Percentiles rank a stretch among this genome's conserved stretches.
phyloP scores from a whole-genome alignment of 2,113 vertebrate genomes.

The Lipophrys pholis region DNA sequence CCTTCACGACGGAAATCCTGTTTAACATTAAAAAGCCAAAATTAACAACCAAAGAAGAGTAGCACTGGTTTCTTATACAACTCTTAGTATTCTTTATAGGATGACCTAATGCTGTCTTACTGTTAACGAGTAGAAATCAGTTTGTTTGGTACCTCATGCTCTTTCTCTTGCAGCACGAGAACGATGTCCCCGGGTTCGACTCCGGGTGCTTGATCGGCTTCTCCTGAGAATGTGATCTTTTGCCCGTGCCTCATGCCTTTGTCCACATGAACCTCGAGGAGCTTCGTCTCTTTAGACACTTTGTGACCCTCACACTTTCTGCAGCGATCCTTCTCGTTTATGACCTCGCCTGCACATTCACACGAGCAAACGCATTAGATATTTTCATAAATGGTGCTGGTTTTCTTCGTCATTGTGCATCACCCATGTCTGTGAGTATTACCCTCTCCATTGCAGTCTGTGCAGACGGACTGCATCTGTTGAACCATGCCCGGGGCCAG shows the following conservation, averaged over 20 bases:
- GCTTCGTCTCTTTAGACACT: slow-evolving; percentile 98
- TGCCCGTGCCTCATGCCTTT: slow-evolving; percentile 99
- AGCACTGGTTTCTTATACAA: not conserved
- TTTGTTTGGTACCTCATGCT: slow-evolving; percentile 89
- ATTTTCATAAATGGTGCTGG: not conserved
- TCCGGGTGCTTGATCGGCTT: slow-evolving; percentile 97
- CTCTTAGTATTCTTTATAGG: not conserved
- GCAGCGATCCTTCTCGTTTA: slow-evolving; percentile 98
- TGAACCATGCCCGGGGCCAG: slow-evolving; percentile 99
- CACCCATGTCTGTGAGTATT: slow-evolving; percentile 28
- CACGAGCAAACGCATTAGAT: slow-evolving; percentile 9
- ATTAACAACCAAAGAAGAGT: not conserved
- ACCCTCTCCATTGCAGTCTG: slow-evolving; percentile 98
- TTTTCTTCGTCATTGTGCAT: not conserved
- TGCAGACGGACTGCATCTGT: slow-evolving; percentile 99
- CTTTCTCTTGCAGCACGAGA: slow-evolving; percentile 96
- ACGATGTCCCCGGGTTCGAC: slow-evolving; percentile 98
- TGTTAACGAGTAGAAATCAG: not conserved
- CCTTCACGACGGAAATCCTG: slow-evolving; percentile 88
- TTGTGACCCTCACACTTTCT: slow-evolving; percentile 99
- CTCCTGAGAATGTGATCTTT: slow-evolving; percentile 96
- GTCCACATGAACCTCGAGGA: slow-evolving; percentile 98
- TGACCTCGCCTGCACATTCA: slow-evolving; percentile 91
- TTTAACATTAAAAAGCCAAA: slow-evolving; percentile 5
- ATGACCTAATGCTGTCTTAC: not conserved